A percentile compares a stretch with the other conserved stretches of the same genome.
These are phyloP conservation scores for Gandaritis pyraliata DNA, from an alignment of 2,888 invertebrate genomes.

Conservation along the genomic window DNA sequence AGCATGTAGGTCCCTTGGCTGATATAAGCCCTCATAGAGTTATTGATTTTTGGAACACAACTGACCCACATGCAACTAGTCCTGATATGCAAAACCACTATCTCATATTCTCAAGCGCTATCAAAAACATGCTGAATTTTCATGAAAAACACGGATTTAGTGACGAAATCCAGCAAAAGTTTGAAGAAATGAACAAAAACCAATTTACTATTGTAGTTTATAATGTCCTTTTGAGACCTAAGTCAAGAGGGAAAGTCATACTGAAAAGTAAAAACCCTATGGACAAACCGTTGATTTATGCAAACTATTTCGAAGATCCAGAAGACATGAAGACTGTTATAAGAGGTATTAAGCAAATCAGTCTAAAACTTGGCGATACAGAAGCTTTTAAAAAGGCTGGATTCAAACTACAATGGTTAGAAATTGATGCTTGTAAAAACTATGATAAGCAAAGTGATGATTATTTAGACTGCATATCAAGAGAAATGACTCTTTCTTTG, in stretches of 20 bases:
- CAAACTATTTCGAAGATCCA: constrained; percentile 85
- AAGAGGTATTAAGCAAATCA: constrained; percentile 53
- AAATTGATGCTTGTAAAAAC: constrained; percentile 59
- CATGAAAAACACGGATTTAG: constrained; percentile 52
- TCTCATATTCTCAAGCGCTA: constrained; percentile 55
- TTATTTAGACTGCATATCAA: constrained; percentile 55
- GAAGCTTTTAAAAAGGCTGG: constrained; percentile 55
- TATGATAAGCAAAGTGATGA: constrained; percentile 54
- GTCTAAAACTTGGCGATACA: constrained; percentile 55
- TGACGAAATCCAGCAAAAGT: constrained; percentile 55
- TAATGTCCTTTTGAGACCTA: constrained; percentile 86
- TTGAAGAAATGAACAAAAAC: constrained; percentile 54
- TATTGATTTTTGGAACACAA: constrained; percentile 62
- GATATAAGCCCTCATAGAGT: constrained; percentile 68
- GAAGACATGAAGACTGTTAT: constrained; percentile 76
- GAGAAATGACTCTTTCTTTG: constrained; percentile 73
- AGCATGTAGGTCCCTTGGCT: constrained; percentile 75
- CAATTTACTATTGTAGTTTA: constrained; percentile 71
- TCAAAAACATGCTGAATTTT: constrained; percentile 55
- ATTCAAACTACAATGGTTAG: constrained; percentile 60
- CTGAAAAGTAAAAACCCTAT: constrained; percentile 87
- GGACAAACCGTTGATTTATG: constrained; percentile 86
- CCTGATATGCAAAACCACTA: constrained; percentile 67
- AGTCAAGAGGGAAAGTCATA: constrained; percentile 87
- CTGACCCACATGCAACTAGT: constrained; percentile 53